Evolutionary conservation across 23 tunicate species (phyloP).

Genomic region (Aplidium turbinatum): DNA sequence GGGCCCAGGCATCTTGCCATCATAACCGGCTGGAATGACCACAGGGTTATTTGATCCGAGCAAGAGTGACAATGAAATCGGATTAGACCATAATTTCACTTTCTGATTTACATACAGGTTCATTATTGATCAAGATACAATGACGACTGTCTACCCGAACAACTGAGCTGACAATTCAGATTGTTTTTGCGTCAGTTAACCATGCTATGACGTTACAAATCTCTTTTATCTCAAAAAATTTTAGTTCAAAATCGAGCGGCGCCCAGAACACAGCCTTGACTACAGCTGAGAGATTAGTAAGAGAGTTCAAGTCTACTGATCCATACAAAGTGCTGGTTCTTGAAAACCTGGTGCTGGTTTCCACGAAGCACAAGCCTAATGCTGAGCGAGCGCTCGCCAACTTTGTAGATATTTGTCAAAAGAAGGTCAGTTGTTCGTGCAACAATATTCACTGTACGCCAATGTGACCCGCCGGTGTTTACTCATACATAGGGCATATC

Average conservation of each 20-base stretch:
- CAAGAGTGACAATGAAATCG: no score
- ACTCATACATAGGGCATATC: no score
- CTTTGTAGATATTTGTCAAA: slow-evolving; percentile 68
- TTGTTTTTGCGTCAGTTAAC: background rate
- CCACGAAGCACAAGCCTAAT: slow-evolving; percentile 59
- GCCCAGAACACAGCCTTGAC: slow-evolving; percentile 59
- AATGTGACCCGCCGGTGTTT: no score
- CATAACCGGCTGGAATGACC: no score
- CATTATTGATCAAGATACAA: background rate
- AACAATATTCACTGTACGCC: no score
- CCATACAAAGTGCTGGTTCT: slow-evolving; percentile 57
- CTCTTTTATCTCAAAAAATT: background rate
- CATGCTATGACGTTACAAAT: background rate
- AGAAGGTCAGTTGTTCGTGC: slow-evolving; percentile 56
- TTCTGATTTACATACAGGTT: no score
- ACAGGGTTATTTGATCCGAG: no score
- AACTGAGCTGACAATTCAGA: no score
- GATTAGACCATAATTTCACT: no score
- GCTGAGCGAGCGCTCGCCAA: slow-evolving; percentile 67
- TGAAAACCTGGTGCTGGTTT: slow-evolving; percentile 55
- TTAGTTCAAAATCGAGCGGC: background rate
- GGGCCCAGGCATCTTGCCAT: no score
- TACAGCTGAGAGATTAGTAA: slow-evolving; percentile 81
- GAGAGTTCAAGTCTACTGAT: slow-evolving; percentile 58
- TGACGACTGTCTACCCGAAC: no score